These are phyloP conservation scores for Hephaestus fuliginosus DNA, from an alignment of 2,797 vertebrate species.

Conservation along the genomic window DNA sequence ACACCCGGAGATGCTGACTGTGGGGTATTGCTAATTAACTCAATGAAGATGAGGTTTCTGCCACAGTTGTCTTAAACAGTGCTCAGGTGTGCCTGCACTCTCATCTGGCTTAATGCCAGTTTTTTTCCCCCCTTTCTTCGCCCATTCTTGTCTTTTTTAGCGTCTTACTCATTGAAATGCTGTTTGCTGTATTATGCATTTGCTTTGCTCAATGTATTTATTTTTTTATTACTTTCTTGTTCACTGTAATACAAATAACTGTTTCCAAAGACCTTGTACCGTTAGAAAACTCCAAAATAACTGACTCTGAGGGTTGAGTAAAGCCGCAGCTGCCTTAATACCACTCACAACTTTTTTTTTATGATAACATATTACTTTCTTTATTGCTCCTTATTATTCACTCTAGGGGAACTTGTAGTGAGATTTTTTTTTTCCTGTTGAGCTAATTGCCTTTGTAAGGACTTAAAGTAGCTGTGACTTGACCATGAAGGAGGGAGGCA, in stretches of 20 bases:
- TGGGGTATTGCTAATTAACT: conserved; percentile 84
- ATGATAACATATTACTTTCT: conserved; percentile 53
- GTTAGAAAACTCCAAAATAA: conserved; percentile 24
- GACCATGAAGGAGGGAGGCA: conserved; percentile 65
- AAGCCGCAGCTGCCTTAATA: conserved; percentile 32
- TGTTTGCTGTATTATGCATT: conserved; percentile 20
- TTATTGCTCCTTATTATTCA: conserved; percentile 57
- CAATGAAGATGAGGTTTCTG: conserved; percentile 79
- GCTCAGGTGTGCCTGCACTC: conserved; percentile 75
- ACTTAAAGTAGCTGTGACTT: conserved; percentile 75
- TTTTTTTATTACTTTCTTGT: conserved; percentile 24
- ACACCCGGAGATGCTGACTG: conserved; percentile 77
- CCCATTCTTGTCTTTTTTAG: conserved; percentile 19
- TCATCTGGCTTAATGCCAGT: conserved; percentile 49
- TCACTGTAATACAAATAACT: conserved; percentile 28
- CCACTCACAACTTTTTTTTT: conserved; percentile 40
- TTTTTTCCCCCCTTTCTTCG: conserved; percentile 12
- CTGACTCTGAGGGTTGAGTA: conserved; percentile 22
- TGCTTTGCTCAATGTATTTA: not conserved
- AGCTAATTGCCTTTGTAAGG: conserved; percentile 76
- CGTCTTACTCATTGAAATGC: not conserved
- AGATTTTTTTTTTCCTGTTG: conserved; percentile 31
- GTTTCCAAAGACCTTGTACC: conserved; percentile 3
- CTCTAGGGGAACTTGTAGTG: conserved; percentile 43
- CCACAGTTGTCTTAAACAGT: conserved; percentile 77